Evolutionary conservation across 2,797 vertebrate species (phyloP).

Genomic region (Coracias cyanogaster): DNA sequence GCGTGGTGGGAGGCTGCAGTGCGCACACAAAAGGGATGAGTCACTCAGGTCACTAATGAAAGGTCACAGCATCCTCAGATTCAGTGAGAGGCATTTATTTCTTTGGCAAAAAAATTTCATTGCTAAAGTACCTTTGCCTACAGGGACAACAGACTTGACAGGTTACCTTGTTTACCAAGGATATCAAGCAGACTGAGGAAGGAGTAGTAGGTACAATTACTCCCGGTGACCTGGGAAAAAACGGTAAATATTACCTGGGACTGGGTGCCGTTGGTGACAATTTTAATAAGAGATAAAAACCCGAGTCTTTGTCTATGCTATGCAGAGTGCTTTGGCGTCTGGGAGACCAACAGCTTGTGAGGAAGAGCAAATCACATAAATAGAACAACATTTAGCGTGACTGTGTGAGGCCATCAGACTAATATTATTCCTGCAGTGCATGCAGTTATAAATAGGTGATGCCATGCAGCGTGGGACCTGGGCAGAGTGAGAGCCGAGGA

Average conservation of each 20-base stretch:
- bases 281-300: background rate
- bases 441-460: constrained; percentile 56
- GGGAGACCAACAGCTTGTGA: background rate
- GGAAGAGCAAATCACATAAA: constrained; percentile 27
- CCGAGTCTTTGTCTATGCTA: background rate
- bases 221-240: background rate
- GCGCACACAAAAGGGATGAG: background rate
- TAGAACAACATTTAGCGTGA: background rate
- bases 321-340: background rate
- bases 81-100: background rate
- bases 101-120: constrained; percentile 5
- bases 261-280: background rate
- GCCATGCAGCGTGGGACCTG: background rate
- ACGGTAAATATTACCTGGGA: background rate
- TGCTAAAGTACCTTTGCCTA: background rate
- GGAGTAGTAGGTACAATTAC: background rate
- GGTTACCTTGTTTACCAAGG: background rate
- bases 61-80: constrained; percentile 12
- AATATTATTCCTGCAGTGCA: background rate
- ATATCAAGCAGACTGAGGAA: background rate
- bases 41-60: constrained; percentile 38
- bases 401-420: constrained; percentile 24
- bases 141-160: background rate
- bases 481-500: background rate
- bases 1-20: background rate